Evolutionary conservation across 1,140 invertebrate species (phyloP).

Genomic region (Calephelis virginiensis): DNA sequence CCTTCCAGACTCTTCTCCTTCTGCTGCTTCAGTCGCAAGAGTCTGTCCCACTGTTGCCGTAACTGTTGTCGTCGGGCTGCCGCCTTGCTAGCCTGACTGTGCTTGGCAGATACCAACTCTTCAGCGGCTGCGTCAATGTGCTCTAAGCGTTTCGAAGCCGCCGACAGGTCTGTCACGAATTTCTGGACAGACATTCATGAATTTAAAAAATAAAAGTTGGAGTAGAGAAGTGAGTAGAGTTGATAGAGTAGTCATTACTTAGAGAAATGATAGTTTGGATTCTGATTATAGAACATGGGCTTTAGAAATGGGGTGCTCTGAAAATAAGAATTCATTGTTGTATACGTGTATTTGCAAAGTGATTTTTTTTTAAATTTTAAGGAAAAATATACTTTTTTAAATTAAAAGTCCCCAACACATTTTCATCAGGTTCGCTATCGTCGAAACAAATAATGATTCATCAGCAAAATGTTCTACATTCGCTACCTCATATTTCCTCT

Average conservation of each 20-base stretch:
- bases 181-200: slow-evolving; percentile 80
- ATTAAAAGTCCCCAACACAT: too few relatives aligned
- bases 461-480: background rate
- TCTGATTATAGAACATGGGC: too few relatives aligned
- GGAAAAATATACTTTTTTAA: too few relatives aligned
- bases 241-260: too few relatives aligned
- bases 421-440: too few relatives aligned
- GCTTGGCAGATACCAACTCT: slow-evolving; percentile 89
- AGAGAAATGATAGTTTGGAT: too few relatives aligned
- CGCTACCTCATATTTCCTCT: slow-evolving; percentile 93
- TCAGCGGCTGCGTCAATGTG: slow-evolving; percentile 93
- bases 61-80: slow-evolving; percentile 89
- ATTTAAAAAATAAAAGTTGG: background rate
- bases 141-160: slow-evolving; percentile 93
- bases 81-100: slow-evolving; percentile 94
- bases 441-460: too few relatives aligned
- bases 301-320: too few relatives aligned
- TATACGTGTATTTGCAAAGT: too few relatives aligned
- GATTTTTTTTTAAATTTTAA: too few relatives aligned
- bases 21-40: slow-evolving; percentile 92
- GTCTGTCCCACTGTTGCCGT: slow-evolving; percentile 91
- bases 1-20: slow-evolving; percentile 96
- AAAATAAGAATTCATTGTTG: too few relatives aligned
- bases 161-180: slow-evolving; percentile 96
- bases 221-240: too few relatives aligned